Evolutionary conservation across 2,888 invertebrate genomes (phyloP).

Genomic region (Napeogenes sylphis): DNA sequence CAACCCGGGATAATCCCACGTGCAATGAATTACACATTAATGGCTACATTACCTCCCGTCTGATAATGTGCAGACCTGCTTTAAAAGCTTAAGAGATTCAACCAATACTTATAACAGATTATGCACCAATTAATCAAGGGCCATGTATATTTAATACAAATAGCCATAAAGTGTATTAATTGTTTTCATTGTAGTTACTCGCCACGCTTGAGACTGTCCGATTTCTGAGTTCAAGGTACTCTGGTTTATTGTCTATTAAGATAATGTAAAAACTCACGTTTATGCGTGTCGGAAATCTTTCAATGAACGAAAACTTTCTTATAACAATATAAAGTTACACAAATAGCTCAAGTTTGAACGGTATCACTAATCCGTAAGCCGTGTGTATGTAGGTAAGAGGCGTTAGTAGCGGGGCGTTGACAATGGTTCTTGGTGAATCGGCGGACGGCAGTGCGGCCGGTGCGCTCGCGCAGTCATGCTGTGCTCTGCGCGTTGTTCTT

Average conservation of each 20-base stretch:
- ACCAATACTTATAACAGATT: not conserved
- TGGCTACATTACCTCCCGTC: constrained; percentile 22
- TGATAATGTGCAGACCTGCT: constrained; percentile 41
- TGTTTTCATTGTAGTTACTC: no score
- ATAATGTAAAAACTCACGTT: no score
- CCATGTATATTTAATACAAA: no score
- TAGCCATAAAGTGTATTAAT: no score
- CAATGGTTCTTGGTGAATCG: constrained; percentile 52
- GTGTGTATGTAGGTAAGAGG: constrained; percentile 45
- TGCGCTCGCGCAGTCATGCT: constrained; percentile 77
- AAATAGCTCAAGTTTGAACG: constrained; percentile 44
- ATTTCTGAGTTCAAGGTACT: no score
- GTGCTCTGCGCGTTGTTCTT: constrained; percentile 84
- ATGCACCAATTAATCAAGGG: not conserved
- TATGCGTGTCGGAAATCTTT: constrained; percentile 14
- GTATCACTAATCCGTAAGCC: constrained; percentile 60
- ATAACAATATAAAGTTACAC: constrained; percentile 31
- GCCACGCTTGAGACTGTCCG: no score
- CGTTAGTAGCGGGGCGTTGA: constrained; percentile 44
- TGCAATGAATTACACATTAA: constrained; percentile 24
- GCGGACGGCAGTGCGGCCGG: constrained; percentile 63
- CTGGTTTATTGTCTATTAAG: no score
- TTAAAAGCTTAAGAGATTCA: constrained; percentile 8
- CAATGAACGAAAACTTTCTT: constrained; percentile 23
- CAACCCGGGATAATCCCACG: constrained; percentile 48